Evolutionary conservation across 1,140 invertebrate species (phyloP).

Genomic region (Nymphalis io): DNA sequence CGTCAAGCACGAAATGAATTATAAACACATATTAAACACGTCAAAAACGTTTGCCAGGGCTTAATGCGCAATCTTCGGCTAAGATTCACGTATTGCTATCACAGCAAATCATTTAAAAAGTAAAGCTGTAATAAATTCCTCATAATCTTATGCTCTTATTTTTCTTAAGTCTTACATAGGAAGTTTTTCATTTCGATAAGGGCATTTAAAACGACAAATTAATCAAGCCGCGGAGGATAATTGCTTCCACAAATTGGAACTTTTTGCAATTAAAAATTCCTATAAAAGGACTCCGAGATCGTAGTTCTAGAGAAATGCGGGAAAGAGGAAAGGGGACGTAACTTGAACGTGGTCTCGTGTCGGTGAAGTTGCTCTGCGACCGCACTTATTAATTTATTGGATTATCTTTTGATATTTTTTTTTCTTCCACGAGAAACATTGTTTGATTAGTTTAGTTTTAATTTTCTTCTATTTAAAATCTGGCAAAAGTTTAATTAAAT

Average conservation of each 20-base stretch:
- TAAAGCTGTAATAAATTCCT: background rate
- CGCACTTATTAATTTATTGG: constrained; percentile 3
- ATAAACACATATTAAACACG: too few species aligned
- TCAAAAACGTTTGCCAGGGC: too few species aligned
- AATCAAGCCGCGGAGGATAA: constrained; percentile 18
- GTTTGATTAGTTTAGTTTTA: background rate
- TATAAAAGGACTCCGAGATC: constrained; percentile 14
- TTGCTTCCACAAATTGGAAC: constrained; percentile 9
- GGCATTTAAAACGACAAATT: constrained; percentile 16
- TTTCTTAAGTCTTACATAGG: background rate
- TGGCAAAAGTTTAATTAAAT: too few species aligned
- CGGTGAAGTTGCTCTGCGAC: background rate
- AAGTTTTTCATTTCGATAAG: constrained; percentile 4
- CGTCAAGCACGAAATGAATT: too few species aligned
- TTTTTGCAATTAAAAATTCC: constrained; percentile 31
- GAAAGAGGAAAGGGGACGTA: constrained; percentile 6
- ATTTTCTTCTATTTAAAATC: background rate
- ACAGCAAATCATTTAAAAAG: too few species aligned
- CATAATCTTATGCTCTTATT: background rate
- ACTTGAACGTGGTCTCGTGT: constrained; percentile 18
- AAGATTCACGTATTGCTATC: too few species aligned
- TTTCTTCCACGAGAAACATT: background rate
- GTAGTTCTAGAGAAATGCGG: constrained; percentile 7
- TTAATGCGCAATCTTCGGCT: too few species aligned
- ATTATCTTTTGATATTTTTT: background rate